Base-by-base conservation (phyloP, 2,888 invertebrate species). In the Orthosia incerta region DNA sequence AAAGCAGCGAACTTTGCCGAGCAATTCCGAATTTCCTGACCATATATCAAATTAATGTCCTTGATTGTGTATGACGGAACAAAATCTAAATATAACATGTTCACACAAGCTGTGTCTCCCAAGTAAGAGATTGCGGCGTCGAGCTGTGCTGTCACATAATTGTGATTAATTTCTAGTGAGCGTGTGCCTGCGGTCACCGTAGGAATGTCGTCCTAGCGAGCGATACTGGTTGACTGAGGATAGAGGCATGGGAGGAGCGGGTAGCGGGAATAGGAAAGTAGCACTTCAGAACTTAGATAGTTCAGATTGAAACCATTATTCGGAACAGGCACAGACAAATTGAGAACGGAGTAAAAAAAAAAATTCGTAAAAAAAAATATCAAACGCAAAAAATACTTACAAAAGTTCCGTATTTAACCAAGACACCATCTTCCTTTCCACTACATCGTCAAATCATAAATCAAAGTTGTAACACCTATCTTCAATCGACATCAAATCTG, bases 111-210 rank as follows among this genome's bases (percentile, higher is more conserved):
- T 86, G 80, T 88, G 89, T 85, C 85, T 87, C 85, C 75, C 79
- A 84, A 88, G 87, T 87, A 85, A 87, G 87, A 87, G 88, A 84
- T 85, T 86, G 89, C 89, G 83, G 87, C 88, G 88, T 86, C 77
- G 87, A 89, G 89, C 86, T 86, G 84, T 76, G 90, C 92, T 95
- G 95, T 95, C 95, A 93, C 93, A 94, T 95, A 94, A 95, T 95
- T 96, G 94, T 95, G 95, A 95, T 95, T 95, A 96, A 95, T 95
- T 92, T 92, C 89, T 89, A 88, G 91, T 89, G 92, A 92, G 94
- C 95, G 94, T 94, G 95, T 95, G 93, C 90, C 91, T 95, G 95
- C 93, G 95, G 95, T 95, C 94, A 92, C 89, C 86, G 80, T 84
- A 86, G 95, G 95, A 95, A 95, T 95, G 94, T 91, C 88, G 93